phyloP scores from a whole-genome alignment of 2,888 invertebrate species.

The Sipha maydis region DNA sequence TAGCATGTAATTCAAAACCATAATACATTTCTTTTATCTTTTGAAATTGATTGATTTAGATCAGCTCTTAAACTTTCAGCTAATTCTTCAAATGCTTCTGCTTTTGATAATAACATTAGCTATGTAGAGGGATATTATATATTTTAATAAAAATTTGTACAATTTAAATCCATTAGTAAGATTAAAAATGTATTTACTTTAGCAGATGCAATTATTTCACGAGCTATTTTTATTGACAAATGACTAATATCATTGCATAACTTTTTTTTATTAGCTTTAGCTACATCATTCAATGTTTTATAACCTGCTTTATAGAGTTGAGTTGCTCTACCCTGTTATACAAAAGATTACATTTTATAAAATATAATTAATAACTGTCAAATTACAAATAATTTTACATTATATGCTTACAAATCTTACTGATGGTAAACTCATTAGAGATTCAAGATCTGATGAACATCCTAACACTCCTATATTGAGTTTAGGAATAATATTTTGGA shows the following conservation, averaged over 20 bases:
- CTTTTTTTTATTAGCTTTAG: conserved; percentile 75
- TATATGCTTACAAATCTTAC: conserved; percentile 78
- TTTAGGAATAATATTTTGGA: conserved; percentile 68
- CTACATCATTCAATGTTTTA: conserved; percentile 79
- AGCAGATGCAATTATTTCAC: conserved; percentile 86
- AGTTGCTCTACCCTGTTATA: conserved; percentile 79
- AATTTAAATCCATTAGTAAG: background rate
- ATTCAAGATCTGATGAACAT: conserved; percentile 81
- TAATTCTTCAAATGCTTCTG: conserved; percentile 88
- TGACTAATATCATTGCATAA: conserved; percentile 76
- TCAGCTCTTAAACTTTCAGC: conserved; percentile 79
- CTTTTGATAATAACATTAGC: conserved; percentile 84
- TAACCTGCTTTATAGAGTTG: conserved; percentile 87
- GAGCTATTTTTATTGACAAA: conserved; percentile 78
- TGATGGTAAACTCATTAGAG: conserved; percentile 87
- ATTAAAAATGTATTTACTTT: conserved; percentile 72
- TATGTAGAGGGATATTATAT: conserved; percentile 68
- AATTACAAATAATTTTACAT: background rate
- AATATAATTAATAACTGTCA: background rate
- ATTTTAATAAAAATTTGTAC: background rate
- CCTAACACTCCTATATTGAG: conserved; percentile 49
- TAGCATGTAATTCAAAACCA: conserved; percentile 40
- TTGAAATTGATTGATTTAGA: conserved; percentile 65
- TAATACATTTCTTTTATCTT: conserved; percentile 37
- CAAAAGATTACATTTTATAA: conserved; percentile 41